Base-by-base conservation (phyloP, 2,888 invertebrate genomes). In the Sminthurinus aureus region DNA sequence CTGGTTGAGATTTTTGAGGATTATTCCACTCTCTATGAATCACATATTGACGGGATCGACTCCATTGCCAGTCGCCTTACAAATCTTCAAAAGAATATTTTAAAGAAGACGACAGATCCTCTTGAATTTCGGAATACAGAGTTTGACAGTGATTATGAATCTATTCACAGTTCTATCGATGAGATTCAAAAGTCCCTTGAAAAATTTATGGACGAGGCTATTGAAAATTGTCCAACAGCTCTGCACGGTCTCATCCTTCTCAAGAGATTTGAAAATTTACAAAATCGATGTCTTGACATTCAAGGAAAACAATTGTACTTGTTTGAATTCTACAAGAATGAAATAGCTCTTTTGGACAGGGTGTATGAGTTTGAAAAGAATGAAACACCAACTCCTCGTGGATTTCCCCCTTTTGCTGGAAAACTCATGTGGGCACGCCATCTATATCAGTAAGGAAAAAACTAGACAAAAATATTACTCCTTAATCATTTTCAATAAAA, bases 31-130 rank as follows among this genome's bases (percentile, higher is more conserved):
- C 90, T 96, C 80, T 93, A 94, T 88, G 93, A 93, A 86, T 95
- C 95, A 13, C 93, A 93, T 18, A 93, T 97, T 75, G 96, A 96
- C 90, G 95, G 95, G 0, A 94, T 96, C 89, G 95, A 96, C 87
- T 92, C 92, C 79, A 94, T 93, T 89, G 93, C 94, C 0, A 89
- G 92, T 3, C 93, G 93, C 88, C 95, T 96, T 87, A 93, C 93
- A 77, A 92, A 92, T 66, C 92, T 94, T 8, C 94, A 93, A 86
- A 92, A 92, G 84, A 91, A 91, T 26, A 94, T 96, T 79, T 93
- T 94, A 8, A 91, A 92, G 0, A 94, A 95, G 90, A 92, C 93
- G 0, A 96, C 96, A 88, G 95, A 96, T 90, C 94, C 95, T 0
- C 90, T 97, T 69, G 94, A 96, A 90, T 95, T 96, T 90, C 93